These are phyloP conservation scores for Apodemia mormo DNA, from an alignment of 2,888 invertebrate species.

Conservation along the genomic window DNA sequence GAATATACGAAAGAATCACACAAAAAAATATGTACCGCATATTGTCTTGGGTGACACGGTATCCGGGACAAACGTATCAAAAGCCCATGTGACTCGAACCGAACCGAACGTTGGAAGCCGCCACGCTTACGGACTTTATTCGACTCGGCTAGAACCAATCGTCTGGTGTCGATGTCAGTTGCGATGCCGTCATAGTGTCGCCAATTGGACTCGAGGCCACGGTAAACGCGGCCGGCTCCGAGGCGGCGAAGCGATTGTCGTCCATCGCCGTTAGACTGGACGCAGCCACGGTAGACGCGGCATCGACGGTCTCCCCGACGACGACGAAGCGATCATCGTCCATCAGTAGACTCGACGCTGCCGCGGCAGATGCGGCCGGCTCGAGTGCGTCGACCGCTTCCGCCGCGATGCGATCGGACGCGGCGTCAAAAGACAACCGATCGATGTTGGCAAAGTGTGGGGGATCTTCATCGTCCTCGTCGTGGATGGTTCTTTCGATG, in stretches of 20 bases:
- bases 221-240: background rate
- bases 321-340: constrained; percentile 3
- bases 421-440: constrained; percentile 2
- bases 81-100: no score
- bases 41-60: no score
- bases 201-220: constrained; percentile 6
- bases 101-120: no score
- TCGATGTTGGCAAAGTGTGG: background rate
- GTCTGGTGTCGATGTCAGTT: background rate
- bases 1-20: no score
- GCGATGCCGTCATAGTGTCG: background rate
- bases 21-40: no score
- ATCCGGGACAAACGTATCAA: no score
- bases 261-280: background rate
- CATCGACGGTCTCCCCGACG: constrained; percentile 1
- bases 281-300: background rate
- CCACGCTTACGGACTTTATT: background rate
- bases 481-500: no score
- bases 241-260: background rate
- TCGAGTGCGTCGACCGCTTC: constrained; percentile 2
- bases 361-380: background rate
- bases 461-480: no score
- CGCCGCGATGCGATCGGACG: constrained; percentile 2
- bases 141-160: background rate
- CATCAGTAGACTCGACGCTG: constrained; percentile 1